Evolutionary conservation across 2,888 invertebrate species (phyloP).

Genomic region (Galerucella calmariensis): DNA sequence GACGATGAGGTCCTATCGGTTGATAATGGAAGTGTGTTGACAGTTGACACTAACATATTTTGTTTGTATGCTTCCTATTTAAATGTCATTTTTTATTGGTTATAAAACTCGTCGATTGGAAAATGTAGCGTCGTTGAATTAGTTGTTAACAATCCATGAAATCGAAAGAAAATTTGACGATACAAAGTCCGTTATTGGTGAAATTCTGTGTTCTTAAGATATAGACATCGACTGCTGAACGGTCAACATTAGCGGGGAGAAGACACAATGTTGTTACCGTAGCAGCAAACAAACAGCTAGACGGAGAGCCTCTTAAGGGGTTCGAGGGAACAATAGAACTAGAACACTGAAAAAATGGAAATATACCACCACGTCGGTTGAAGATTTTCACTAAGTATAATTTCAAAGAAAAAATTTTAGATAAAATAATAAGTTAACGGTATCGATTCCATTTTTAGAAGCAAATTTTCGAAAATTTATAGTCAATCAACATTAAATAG

Average conservation of each 20-base stretch:
- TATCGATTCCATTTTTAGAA: neutral
- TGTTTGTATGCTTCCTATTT: too few species aligned
- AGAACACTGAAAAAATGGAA: conserved; percentile 30
- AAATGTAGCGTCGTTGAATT: neutral
- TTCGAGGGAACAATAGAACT: conserved; percentile 42
- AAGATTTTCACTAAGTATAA: too few species aligned
- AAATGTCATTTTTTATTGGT: too few species aligned
- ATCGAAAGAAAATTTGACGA: neutral
- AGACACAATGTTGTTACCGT: conserved; percentile 45
- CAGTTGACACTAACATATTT: too few species aligned
- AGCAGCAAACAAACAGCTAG: conserved; percentile 48
- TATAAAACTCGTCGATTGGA: neutral
- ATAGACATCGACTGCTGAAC: conserved; percentile 47
- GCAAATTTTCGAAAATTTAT: neutral
- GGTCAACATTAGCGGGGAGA: conserved; percentile 47
- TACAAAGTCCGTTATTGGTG: conserved; percentile 15
- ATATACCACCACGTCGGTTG: conserved; percentile 31
- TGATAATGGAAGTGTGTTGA: too few species aligned
- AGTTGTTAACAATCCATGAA: neutral
- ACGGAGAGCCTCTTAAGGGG: conserved; percentile 47
- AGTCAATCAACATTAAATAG: neutral
- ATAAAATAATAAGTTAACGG: neutral
- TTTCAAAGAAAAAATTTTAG: too few species aligned
- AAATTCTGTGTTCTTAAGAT: conserved; percentile 36
- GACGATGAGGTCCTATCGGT: too few species aligned